phyloP scores from a whole-genome alignment of 2,113 vertebrate genomes.

The Phrynosoma blainvillii region DNA sequence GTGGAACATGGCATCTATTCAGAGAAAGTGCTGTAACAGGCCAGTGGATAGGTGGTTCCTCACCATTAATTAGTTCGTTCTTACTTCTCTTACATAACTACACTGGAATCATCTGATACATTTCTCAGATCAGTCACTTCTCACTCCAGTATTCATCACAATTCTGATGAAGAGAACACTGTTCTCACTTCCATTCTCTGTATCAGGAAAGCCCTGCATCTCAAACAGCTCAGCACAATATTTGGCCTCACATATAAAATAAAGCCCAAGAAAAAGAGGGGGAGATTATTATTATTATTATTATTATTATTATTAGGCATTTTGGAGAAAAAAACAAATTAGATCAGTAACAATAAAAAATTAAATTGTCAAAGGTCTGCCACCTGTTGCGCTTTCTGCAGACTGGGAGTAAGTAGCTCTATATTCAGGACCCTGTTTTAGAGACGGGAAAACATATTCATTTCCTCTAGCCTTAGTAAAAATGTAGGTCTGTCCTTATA shows the following conservation, averaged over 20 bases:
- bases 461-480: conserved; percentile 39
- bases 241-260: conserved; percentile 8
- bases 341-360: conserved; percentile 32
- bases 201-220: neutral
- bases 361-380: neutral
- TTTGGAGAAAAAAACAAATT: conserved; percentile 33
- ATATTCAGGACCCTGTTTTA: conserved; percentile 21
- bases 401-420: neutral
- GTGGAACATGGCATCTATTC: neutral
- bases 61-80: neutral
- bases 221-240: neutral
- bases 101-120: neutral
- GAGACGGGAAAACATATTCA: neutral
- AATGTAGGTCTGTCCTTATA: conserved; percentile 35
- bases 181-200: neutral
- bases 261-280: conserved; percentile 34
- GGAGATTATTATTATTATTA: too few species aligned
- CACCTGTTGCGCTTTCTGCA: conserved; percentile 37
- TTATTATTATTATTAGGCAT: neutral
- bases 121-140: neutral
- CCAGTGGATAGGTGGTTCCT: neutral
- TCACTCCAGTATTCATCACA: neutral
- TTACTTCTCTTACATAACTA: neutral
- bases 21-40: neutral
- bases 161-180: neutral